Conservation (phyloP, 2,113 vertebrate genomes). For the Solea senegalensis region DNA sequence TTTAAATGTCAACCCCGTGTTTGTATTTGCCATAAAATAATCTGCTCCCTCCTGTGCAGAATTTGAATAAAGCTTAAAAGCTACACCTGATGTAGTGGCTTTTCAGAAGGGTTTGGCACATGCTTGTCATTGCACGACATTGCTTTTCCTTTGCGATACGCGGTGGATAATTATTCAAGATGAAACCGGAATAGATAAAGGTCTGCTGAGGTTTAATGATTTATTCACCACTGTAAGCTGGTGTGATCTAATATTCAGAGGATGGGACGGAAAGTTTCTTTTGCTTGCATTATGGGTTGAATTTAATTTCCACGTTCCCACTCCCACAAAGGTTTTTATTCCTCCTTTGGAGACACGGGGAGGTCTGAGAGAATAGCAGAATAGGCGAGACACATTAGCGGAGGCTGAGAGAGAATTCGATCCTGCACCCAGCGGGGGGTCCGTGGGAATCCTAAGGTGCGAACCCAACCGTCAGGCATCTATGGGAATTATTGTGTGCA, state of each 20-base stretch:
- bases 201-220: constrained; percentile 64
- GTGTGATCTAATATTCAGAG: constrained; percentile 75
- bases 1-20: constrained; percentile 72
- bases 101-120: constrained; percentile 53
- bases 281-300: constrained; percentile 66
- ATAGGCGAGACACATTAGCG: constrained; percentile 41
- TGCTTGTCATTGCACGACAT: constrained; percentile 61
- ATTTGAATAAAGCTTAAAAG: constrained; percentile 46
- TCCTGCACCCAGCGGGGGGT: constrained; percentile 47
- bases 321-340: constrained; percentile 33
- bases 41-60: constrained; percentile 9
- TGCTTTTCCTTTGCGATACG: constrained; percentile 21
- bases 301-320: constrained; percentile 71
- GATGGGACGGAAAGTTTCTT: constrained; percentile 62
- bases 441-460: constrained; percentile 58
- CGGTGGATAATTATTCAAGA: constrained; percentile 64
- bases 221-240: constrained; percentile 61
- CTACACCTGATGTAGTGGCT: constrained; percentile 50
- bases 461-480: constrained; percentile 47
- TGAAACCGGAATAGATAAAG: constrained; percentile 53
- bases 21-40: constrained; percentile 49
- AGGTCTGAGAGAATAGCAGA: constrained; percentile 64
- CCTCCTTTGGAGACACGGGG: constrained; percentile 27
- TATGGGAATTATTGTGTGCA: constrained; percentile 50
- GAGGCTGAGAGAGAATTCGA: constrained; percentile 48